Base-by-base conservation (phyloP, 2,888 invertebrate genomes). In the Sarcophaga variegata region DNA sequence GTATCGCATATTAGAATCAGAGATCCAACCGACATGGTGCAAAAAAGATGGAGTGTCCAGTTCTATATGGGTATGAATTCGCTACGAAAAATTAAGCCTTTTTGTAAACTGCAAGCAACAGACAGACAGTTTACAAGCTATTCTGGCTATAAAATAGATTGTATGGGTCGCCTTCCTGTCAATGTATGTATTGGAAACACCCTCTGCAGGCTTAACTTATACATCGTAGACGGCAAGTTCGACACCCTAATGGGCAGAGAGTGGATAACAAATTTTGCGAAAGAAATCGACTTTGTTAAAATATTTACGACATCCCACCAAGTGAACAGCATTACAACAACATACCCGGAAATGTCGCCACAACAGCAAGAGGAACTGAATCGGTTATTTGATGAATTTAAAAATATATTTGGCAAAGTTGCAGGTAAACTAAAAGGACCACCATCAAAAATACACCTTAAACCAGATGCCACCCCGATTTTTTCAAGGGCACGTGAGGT, bases 41-140 rank as follows among this genome's bases (percentile, higher is more conserved):
- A 69, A 20, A 66, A 0, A 60, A 81, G 47, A 81, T 86, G 78
- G 78, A 87, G 22, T 22, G 22, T 22, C 79, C 27, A 84, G 78
- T 60, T 54, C 54, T 17, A 87, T 83, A 74, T 81, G 63, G 71
- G 64, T 64, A 64, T n/a, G 17, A 49, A 54, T 3, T 47, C 14
- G 2, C 17, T 81, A 11, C 66, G 74, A 4, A n/a, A 25, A 62
- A 62, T 81, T n/a, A 74, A 62, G 20, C 22, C 45, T 47, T n/a
- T 14, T 12, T 67, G 5, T 20, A 80, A 71, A 60, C 10, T 81
- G 20, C 60, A 47, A 6, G n/a, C 66, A 27, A 60, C 74, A 62
- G 70, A 66, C 49, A 71, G 69, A 6, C 54, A 79, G 69, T 74
- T 74, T 60, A 62, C 67, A n/a, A 81, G 74, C 8, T 81, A 71